Evolutionary conservation across 2,113 vertebrate genomes (phyloP).

Genomic region (Gasterosteus nipponicus): DNA sequence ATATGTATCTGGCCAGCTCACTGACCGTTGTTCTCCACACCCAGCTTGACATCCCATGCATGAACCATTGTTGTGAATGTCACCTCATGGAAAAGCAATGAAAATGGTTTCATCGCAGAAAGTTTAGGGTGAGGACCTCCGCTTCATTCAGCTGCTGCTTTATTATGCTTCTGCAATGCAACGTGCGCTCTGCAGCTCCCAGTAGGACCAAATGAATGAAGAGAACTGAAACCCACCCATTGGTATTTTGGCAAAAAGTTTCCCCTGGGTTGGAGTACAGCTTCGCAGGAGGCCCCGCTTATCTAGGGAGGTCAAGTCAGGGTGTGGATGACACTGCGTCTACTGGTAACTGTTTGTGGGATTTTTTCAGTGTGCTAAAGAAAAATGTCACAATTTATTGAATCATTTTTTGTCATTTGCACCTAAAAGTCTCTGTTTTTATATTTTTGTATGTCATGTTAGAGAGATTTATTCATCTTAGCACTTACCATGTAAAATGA

Average conservation of each 20-base stretch:
- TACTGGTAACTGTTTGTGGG: neutral
- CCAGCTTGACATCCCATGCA: slow-evolving; percentile 55
- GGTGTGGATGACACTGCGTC: slow-evolving; percentile 9
- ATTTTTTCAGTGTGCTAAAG: neutral
- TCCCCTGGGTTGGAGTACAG: slow-evolving; percentile 30
- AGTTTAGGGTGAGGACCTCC: slow-evolving; percentile 65
- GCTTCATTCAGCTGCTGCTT: slow-evolving; percentile 48
- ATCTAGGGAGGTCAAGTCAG: slow-evolving; percentile 42
- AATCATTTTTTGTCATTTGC: slow-evolving; percentile 9
- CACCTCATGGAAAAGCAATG: slow-evolving; percentile 46
- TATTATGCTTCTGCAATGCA: slow-evolving; percentile 63
- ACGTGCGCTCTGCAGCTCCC: slow-evolving; percentile 46
- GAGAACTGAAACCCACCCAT: slow-evolving; percentile 43
- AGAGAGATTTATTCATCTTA: neutral
- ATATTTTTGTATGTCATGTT: neutral
- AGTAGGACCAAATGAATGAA: slow-evolving; percentile 47
- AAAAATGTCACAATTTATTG: neutral
- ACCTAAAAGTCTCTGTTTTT: neutral
- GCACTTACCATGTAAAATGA: neutral
- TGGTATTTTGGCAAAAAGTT: slow-evolving; percentile 41
- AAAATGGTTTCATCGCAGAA: slow-evolving; percentile 64
- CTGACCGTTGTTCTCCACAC: slow-evolving; percentile 45
- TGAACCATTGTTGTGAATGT: slow-evolving; percentile 69
- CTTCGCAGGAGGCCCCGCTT: slow-evolving; percentile 37
- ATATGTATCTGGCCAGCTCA: slow-evolving; percentile 40